These are phyloP conservation scores for Delphinapterus leucas DNA, from an alignment of 2,113 vertebrate species.

Conservation along the genomic window DNA sequence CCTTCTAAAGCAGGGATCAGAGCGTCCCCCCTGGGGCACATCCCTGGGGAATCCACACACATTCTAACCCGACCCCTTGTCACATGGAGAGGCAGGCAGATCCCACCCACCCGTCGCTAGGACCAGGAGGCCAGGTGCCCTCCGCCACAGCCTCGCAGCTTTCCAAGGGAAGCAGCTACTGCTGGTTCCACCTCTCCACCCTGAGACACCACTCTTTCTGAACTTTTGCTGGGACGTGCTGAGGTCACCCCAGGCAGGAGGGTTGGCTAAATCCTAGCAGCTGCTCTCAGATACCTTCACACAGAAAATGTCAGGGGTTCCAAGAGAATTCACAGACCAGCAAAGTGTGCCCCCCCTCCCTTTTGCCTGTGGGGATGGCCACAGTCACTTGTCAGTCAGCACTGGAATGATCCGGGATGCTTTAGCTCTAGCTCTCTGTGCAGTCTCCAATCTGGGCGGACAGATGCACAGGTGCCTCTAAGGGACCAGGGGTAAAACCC, in stretches of 20 bases:
- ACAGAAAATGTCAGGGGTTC: background rate
- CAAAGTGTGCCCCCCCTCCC: rapidly evolving
- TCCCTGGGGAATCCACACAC: background rate
- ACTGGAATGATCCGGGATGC: rapidly evolving
- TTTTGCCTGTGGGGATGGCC: background rate
- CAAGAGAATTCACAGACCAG: background rate
- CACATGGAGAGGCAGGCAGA: background rate
- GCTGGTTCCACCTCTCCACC: rapidly evolving
- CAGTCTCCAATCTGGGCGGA: background rate
- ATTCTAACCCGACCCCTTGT: background rate
- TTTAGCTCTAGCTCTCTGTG: background rate
- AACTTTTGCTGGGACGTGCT: background rate
- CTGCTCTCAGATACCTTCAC: background rate
- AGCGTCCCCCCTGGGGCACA: background rate
- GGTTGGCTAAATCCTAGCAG: background rate
- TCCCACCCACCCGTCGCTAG: rapidly evolving
- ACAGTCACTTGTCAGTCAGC: background rate
- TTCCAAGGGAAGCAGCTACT: background rate
- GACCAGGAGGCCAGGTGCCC: background rate
- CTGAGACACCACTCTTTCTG: background rate
- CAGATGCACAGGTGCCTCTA: background rate
- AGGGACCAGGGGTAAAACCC: background rate
- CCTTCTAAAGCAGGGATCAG: background rate
- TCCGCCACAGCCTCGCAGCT: rapidly evolving
- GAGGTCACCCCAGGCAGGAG: background rate